Evolutionary conservation across 2,797 vertebrate genomes (phyloP), one percentile per base, ranked within the genome.

Genomic region (Pangasius djambal): DNA sequence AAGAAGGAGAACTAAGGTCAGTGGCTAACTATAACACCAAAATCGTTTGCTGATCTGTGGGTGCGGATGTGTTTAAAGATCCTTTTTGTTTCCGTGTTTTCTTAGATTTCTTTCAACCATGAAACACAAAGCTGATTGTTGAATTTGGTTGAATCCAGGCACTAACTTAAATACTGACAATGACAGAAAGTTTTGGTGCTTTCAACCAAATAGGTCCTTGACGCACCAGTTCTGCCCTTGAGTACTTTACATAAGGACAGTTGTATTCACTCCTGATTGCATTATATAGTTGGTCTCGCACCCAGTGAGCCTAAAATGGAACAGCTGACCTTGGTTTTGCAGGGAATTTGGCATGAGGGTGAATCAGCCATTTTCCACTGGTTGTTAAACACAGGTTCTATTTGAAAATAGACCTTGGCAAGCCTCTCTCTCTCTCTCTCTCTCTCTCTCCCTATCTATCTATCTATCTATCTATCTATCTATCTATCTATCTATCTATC

Each of bases 231-330:
- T 89, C 79, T 92, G 92, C 91, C 94, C 94, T 95, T 94, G 94
- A 94, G 92, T 92, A 89, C 34, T 87, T 92, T 88, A 87, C 90
- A 92, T 70, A 87, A 65, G 67, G 90, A 88, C 10, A 92, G 91
- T 90, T 93, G 88, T 90, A 78, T 91, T 89, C 77, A 89, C 77
- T 92, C 92, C 92, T 94, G 91, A 94, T 94, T 93, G 92, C 90
- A 94, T 95, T 95, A 95, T 94, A 77, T 95, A 22, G 89, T 65
- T 85, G 40, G 87, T 94, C 95, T 95, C 94, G 94, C 94, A 94
- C 92, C 94, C 95, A 90, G 93, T 94, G 94, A 94, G 93, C 94
- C 94, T 92, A 92, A 94, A 94, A 92, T 89, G 92, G 95, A 92
- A 91, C 90, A 86, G 91, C 92, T 94, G 93, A 96, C 94, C 94